A percentile compares a stretch with the other conserved stretches of the same genome.
phyloP scores from a whole-genome alignment of 2,888 invertebrate species.

The Drosophila gaucha region DNA sequence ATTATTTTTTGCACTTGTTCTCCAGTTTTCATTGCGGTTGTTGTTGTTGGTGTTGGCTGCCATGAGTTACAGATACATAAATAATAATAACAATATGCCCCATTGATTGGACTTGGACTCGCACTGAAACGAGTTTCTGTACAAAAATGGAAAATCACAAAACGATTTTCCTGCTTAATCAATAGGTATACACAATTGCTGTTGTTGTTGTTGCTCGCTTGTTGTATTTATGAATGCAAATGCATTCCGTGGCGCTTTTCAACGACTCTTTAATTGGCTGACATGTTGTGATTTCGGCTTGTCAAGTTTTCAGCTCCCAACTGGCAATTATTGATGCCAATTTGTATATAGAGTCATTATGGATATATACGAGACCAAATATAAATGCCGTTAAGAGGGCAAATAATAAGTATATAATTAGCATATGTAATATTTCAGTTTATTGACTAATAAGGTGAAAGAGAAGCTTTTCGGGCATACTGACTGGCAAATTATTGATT shows the following conservation, averaged over 20 bases:
- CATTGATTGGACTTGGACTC: conserved; percentile 65
- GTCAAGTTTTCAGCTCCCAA: conserved; percentile 52
- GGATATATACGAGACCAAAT: neutral
- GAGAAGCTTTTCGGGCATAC: neutral
- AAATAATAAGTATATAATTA: neutral
- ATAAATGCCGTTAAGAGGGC: neutral
- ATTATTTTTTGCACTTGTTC: conserved; percentile 57
- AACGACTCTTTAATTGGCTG: conserved; percentile 72
- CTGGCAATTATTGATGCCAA: conserved; percentile 28
- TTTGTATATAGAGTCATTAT: conserved; percentile 16
- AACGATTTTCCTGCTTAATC: conserved; percentile 45
- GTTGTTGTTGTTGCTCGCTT: conserved; percentile 19
- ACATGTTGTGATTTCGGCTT: conserved; percentile 75
- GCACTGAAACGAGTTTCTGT: conserved; percentile 66
- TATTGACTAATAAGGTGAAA: neutral
- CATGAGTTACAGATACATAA: conserved; percentile 79
- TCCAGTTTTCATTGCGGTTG: conserved; percentile 2
- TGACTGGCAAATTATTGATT: neutral
- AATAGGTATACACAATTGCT: conserved; percentile 43
- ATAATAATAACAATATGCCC: conserved; percentile 75
- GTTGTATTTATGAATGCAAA: conserved; percentile 48
- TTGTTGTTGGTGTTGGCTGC: conserved; percentile 52
- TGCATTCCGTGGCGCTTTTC: conserved; percentile 50
- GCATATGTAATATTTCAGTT: neutral
- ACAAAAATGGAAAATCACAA: conserved; percentile 60